Base-by-base conservation (phyloP, 2,888 invertebrate species). In the Noctuana brunneofusca region DNA sequence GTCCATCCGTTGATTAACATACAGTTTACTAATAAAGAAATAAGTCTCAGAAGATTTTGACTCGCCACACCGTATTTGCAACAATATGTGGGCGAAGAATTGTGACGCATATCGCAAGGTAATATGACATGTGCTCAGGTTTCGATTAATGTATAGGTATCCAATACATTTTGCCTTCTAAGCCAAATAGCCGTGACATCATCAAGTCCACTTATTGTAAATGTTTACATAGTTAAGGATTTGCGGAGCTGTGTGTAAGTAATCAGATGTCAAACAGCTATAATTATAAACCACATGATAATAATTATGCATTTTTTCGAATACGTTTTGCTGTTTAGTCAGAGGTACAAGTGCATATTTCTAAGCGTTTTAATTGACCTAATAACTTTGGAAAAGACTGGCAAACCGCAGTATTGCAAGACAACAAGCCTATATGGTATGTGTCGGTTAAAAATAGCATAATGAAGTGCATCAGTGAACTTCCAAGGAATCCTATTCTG, bases 161-260 rank as follows among this genome's bases (percentile, higher is more conserved):
- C 70, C 73, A 73, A 77, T 76, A 71, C 66, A 80, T 77, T 80
- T 81, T 81, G 76, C 79, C 80, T 75, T 75, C 73, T 76, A 76
- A 80, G 77, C 80, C 76, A 73, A 79, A 79, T 70, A 70, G 63
- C 68, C 63, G 68, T 89, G 89, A 90, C 83, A 89, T 90, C 89
- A 90, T 68, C 81, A 60, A 64, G 79, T 78, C 66, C 74, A 81
- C 66, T 80, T 81, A 78, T 38, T 75, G 71, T 71, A 69, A 73
- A 76, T 84, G 75, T 86, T 86, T 85, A 82, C 81, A 68, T 60
- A 48, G 46, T 60, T 24, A 22, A 54, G 46, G 58, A 52, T 53
- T 32, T 32, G 32, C 32, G 8, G 43, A 43, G 50, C 30, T 2
- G 9, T 18, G 27, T 20, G 27, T 22, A 54, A 14, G 38, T 18